Conservation (phyloP, 2,888 invertebrate genomes). For the Branchellion lobata region DNA sequence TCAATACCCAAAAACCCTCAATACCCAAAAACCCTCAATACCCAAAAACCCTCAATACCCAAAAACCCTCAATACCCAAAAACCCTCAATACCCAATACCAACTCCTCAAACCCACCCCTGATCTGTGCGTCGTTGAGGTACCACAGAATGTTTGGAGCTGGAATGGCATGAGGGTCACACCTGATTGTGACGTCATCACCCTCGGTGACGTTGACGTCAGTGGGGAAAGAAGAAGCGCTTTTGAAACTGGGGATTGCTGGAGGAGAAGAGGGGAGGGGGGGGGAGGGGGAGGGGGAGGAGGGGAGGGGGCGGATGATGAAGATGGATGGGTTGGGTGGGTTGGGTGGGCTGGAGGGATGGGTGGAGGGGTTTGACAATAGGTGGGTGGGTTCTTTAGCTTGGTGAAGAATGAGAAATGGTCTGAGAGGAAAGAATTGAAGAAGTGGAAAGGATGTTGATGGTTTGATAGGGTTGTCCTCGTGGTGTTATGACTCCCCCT, state of each 20-base stretch:
- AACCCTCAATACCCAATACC: not conserved
- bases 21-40: too few relatives aligned
- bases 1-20: too few relatives aligned
- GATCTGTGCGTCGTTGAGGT: constrained; percentile 15
- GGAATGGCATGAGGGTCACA: constrained; percentile 46
- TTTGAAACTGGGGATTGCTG: constrained; percentile 27
- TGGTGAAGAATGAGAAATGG: not conserved
- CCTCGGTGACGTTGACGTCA: constrained; percentile 49
- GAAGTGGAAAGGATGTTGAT: too few relatives aligned
- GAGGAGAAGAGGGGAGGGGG: not conserved
- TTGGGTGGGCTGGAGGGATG: not conserved
- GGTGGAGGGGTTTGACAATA: not conserved
- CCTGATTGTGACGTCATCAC: constrained; percentile 38
- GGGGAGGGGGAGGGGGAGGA: not conserved
- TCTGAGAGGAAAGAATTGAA: too few relatives aligned
- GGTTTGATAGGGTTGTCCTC: too few relatives aligned
- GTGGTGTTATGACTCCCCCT: too few relatives aligned
- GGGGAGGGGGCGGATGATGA: not conserved
- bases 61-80: not conserved
- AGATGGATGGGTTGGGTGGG: not conserved
- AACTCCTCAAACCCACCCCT: constrained; percentile 28
- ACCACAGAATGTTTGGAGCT: constrained; percentile 33
- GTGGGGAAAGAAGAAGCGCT: constrained; percentile 5
- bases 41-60: not conserved
- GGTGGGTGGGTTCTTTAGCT: too few relatives aligned